A percentile compares a stretch with the other conserved stretches of the same genome.
Conservation (phyloP, 2,113 vertebrate genomes). For the Paedocypris sp. region DNA sequence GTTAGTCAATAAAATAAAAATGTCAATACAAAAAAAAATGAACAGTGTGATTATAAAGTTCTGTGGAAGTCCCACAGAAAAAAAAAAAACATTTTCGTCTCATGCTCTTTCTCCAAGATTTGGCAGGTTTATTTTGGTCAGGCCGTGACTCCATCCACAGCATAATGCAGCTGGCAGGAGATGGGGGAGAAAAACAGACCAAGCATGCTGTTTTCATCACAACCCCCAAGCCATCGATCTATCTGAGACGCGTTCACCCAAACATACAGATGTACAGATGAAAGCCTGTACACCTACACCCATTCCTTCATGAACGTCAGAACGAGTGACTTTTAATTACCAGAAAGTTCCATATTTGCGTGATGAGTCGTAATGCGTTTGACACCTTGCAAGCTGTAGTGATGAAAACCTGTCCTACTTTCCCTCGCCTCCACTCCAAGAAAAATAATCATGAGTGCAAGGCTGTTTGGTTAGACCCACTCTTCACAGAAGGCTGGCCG, state of each 20-base stretch:
- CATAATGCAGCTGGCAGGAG: slow-evolving; percentile 48
- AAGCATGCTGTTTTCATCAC: slow-evolving; percentile 46
- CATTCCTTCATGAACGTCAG: slow-evolving; percentile 1
- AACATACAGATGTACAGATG: slow-evolving; percentile 44
- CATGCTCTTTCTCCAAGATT: slow-evolving; percentile 25
- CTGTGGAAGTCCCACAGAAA: slow-evolving; percentile 43
- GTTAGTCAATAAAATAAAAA: slow-evolving; percentile 65
- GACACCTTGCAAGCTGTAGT: slow-evolving; percentile 19
- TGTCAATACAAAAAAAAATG: too few species aligned
- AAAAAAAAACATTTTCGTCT: slow-evolving; percentile 3
- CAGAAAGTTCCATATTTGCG: slow-evolving; percentile 30
- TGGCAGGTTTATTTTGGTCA: slow-evolving; percentile 55
- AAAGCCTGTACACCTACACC: slow-evolving; percentile 39
- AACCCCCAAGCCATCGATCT: slow-evolving; percentile 6
- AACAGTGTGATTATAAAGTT: slow-evolving; percentile 61
- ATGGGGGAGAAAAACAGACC: slow-evolving; percentile 41
- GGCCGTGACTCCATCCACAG: slow-evolving; percentile 43
- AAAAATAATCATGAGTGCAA: slow-evolving; percentile 43
- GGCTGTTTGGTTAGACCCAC: slow-evolving; percentile 44
- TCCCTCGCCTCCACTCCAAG: slow-evolving; percentile 39
- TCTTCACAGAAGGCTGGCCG: slow-evolving; percentile 35
- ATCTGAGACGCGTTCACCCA: slow-evolving; percentile 8
- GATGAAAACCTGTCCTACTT: slow-evolving; percentile 37
- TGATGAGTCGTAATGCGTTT: slow-evolving; percentile 21
- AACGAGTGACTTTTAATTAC: slow-evolving; percentile 24